A percentile compares a stretch with the other conserved stretches of the same genome.
Evolutionary conservation across 2,797 vertebrate species (phyloP).

Genomic region (Gymnothorax reevesii): DNA sequence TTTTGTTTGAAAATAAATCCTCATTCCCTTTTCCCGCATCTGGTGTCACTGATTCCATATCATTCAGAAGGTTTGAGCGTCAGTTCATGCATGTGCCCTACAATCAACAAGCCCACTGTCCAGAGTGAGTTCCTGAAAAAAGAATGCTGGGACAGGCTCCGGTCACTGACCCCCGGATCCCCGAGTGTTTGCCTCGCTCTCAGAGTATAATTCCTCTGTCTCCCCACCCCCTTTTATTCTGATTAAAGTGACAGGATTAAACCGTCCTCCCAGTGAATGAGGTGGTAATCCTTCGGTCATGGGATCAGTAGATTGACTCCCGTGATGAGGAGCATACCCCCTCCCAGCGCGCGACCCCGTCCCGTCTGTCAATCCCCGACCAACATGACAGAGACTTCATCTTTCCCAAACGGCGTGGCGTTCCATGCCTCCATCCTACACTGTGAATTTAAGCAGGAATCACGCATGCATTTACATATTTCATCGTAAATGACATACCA

Average conservation of each 20-base stretch:
- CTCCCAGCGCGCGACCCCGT: conserved; percentile 30
- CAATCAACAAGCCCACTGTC: no score
- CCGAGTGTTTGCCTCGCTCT: conserved; percentile 56
- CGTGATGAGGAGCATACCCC: conserved; percentile 46
- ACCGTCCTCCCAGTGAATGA: conserved; percentile 46
- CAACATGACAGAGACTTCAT: conserved; percentile 55
- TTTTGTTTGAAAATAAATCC: no score
- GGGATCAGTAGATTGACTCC: conserved; percentile 66
- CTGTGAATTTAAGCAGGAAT: conserved; percentile 42
- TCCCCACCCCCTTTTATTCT: conserved; percentile 35
- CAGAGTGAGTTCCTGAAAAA: no score
- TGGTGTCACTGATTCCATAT: no score
- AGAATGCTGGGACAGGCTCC: no score
- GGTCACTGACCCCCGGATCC: no score
- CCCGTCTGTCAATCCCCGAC: background rate
- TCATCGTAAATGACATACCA: conserved; percentile 31
- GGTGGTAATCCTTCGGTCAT: conserved; percentile 49
- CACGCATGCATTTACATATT: conserved; percentile 41
- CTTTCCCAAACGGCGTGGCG: conserved; percentile 59
- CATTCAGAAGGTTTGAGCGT: no score
- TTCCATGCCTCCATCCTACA: conserved; percentile 52
- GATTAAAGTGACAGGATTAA: conserved; percentile 59
- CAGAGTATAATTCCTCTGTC: conserved; percentile 46
- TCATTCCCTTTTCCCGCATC: no score
- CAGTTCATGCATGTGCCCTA: no score